Conservation (phyloP, 2,797 vertebrate genomes). For the Taeniopygia guttata region DNA sequence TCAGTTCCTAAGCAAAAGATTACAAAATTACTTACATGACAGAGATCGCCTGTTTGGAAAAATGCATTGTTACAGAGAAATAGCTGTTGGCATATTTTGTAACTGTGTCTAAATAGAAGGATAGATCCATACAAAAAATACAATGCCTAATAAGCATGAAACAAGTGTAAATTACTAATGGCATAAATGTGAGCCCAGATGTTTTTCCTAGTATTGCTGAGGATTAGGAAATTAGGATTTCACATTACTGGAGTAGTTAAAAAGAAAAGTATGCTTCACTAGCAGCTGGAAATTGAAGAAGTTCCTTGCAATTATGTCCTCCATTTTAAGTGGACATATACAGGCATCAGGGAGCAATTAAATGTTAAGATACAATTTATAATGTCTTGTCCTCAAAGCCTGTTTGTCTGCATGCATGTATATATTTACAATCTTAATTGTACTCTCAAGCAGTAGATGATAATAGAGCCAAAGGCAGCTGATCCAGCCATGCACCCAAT, state of each 20-base stretch:
- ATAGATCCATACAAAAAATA: background rate
- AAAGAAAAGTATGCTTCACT: background rate
- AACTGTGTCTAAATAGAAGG: background rate
- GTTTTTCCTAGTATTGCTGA: background rate
- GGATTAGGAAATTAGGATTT: background rate
- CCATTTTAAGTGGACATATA: background rate
- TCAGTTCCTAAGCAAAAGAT: background rate
- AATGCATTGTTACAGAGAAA: background rate
- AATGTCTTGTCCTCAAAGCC: background rate
- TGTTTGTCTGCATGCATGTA: background rate
- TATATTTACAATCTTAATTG: background rate
- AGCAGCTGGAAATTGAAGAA: background rate
- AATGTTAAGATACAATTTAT: background rate
- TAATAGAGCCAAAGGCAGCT: background rate
- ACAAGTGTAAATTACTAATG: background rate
- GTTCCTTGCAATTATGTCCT: background rate
- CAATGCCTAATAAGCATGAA: background rate
- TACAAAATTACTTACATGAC: background rate
- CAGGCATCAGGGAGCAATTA: background rate
- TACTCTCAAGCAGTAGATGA: background rate
- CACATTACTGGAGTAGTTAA: background rate
- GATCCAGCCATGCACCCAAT: background rate
- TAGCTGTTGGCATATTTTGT: background rate
- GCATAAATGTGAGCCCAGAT: background rate
- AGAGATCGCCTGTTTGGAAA: background rate